phyloP scores from a whole-genome alignment of 1,140 invertebrate species.

The Ceratina australensis region DNA sequence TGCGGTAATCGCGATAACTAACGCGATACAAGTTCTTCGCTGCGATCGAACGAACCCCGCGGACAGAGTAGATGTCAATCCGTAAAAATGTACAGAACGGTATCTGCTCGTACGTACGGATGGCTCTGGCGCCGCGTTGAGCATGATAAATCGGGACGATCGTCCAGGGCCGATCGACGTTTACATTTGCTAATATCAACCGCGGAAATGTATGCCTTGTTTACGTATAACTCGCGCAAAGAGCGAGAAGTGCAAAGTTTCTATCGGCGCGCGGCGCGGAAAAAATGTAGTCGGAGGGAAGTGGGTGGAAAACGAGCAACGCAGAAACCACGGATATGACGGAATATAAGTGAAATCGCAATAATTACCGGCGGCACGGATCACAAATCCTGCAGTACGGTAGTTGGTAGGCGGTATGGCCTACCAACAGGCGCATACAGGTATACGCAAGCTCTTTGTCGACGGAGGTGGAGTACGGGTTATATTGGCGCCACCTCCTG shows the following conservation, averaged over 20 bases:
- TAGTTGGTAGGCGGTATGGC: slow-evolving; percentile 64
- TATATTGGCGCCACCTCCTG: slow-evolving; percentile 80
- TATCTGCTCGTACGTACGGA: neutral
- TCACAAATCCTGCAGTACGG: slow-evolving; percentile 63
- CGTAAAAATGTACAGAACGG: too few species aligned
- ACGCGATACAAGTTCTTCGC: slow-evolving; percentile 19
- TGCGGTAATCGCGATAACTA: slow-evolving; percentile 47
- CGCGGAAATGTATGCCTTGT: slow-evolving; percentile 8
- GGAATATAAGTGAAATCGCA: slow-evolving; percentile 60
- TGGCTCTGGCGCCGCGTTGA: neutral
- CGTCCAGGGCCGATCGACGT: neutral
- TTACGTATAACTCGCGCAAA: neutral
- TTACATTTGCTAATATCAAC: neutral
- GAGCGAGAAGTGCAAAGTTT: neutral
- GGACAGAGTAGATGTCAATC: slow-evolving; percentile 13
- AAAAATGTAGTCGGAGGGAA: neutral
- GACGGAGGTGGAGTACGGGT: slow-evolving; percentile 69
- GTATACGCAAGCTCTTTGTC: slow-evolving; percentile 74
- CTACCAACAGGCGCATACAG: slow-evolving; percentile 66
- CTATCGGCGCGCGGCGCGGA: neutral
- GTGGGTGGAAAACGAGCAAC: neutral
- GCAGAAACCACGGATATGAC: slow-evolving; percentile 18
- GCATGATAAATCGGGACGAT: neutral
- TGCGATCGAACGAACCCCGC: neutral
- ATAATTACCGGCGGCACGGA: slow-evolving; percentile 61